A percentile compares a stretch with the other conserved stretches of the same genome.
These are phyloP conservation scores for Drosophila grimshawi DNA, from an alignment of 1,140 invertebrate genomes.

Conservation along the genomic window DNA sequence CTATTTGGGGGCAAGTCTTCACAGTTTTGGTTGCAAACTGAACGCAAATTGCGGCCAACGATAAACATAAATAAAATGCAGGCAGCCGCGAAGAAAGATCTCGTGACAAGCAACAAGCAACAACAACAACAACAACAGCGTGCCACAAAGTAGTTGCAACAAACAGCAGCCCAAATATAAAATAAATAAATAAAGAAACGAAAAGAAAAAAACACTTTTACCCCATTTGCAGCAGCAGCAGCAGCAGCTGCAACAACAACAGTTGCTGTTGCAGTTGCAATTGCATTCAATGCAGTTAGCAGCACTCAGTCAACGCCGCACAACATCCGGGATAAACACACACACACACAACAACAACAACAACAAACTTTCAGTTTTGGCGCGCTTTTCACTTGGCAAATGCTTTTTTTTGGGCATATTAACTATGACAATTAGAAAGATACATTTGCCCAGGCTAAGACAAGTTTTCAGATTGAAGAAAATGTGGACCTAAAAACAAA, in stretches of 20 bases:
- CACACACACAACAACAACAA: conserved; percentile 5
- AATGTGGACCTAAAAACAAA: too few relatives aligned
- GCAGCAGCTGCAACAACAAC: conserved; percentile 21
- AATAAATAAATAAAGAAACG: background rate
- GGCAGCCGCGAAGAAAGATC: conserved; percentile 32
- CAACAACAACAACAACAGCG: conserved; percentile 8
- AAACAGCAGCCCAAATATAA: conserved; percentile 19
- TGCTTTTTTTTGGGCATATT: background rate
- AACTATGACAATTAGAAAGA: background rate
- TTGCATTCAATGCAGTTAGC: conserved; percentile 20
- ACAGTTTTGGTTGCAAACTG: conserved; percentile 6
- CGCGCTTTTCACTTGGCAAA: conserved; percentile 26
- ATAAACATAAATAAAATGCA: conserved; percentile 43
- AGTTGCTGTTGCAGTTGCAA: conserved; percentile 24
- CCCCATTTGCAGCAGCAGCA: conserved; percentile 38
- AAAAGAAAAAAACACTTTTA: conserved; percentile 25
- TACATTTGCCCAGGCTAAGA: too few relatives aligned
- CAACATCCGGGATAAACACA: conserved; percentile 44
- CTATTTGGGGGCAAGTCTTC: background rate
- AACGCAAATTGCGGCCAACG: background rate
- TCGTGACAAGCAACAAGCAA: conserved; percentile 35
- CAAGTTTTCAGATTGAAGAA: background rate
- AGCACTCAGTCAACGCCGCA: conserved; percentile 28
- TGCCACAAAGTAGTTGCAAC: background rate
- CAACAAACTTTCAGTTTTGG: conserved; percentile 17